These are phyloP conservation scores for Amblyjoppa fuscipennis DNA, from an alignment of 2,888 invertebrate species.

Conservation along the genomic window DNA sequence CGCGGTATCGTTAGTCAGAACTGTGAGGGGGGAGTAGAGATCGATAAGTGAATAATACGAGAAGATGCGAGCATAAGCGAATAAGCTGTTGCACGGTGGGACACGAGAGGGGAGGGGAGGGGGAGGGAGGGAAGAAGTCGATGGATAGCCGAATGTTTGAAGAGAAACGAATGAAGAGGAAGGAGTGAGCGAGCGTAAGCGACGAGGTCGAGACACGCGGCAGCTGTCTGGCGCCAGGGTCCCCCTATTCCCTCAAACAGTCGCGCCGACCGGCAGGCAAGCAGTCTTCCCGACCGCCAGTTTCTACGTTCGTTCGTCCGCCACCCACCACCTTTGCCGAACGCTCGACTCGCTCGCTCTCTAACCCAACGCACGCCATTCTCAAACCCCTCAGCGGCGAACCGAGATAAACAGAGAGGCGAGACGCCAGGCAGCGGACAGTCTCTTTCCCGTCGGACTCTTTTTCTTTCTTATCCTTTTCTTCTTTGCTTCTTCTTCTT, in stretches of 20 bases:
- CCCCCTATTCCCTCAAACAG: conserved; percentile 79
- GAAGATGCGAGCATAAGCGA: conserved; percentile 15
- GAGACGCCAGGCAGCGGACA: conserved; percentile 44
- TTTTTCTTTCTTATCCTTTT: background rate
- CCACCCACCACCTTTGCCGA: conserved; percentile 81
- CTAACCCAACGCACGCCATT: conserved; percentile 74
- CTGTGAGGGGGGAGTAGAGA: conserved; percentile 1
- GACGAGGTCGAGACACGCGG: conserved; percentile 83
- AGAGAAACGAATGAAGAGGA: conserved; percentile 52
- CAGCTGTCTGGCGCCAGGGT: conserved; percentile 83
- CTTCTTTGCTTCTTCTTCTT: conserved; percentile 24
- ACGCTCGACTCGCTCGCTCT: conserved; percentile 39
- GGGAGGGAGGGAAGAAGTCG: background rate
- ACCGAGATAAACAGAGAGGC: conserved; percentile 35
- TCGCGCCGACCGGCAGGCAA: conserved; percentile 72
- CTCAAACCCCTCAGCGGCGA: conserved; percentile 75
- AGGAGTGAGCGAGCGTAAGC: conserved; percentile 70
- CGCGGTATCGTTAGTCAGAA: conserved; percentile 17
- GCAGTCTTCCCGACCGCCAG: conserved; percentile 39
- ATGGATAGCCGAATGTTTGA: conserved; percentile 27
- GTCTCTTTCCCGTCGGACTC: conserved; percentile 22
- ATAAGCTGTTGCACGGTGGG: conserved; percentile 41
- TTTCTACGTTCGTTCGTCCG: conserved; percentile 67
- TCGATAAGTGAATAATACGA: conserved; percentile 49
- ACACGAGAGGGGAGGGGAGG: background rate